Evolutionary conservation across 2,113 vertebrate species (phyloP).

Genomic region (Semnornis frantzii): DNA sequence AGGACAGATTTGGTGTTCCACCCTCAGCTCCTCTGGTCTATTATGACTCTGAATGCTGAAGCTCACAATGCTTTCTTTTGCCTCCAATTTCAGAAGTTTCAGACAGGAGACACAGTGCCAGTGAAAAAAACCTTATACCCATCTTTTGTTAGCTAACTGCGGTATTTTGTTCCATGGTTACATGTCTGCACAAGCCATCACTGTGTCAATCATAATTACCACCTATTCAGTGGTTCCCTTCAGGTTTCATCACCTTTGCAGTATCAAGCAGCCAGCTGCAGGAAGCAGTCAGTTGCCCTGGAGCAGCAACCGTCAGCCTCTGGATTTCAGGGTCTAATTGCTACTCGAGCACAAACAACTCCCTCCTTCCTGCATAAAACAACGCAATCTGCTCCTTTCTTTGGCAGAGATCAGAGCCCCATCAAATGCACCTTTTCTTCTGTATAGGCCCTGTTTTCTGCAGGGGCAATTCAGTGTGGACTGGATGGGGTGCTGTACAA

Average conservation of each 20-base stretch:
- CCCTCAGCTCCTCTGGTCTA: conserved; percentile 60
- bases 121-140: conserved; percentile 48
- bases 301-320: conserved; percentile 72
- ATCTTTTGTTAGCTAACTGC: conserved; percentile 77
- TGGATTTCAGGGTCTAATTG: conserved; percentile 74
- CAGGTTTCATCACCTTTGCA: conserved; percentile 77
- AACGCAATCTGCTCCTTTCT: not conserved
- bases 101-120: conserved; percentile 66
- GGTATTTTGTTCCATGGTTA: conserved; percentile 69
- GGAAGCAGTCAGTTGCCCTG: conserved; percentile 70
- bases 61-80: conserved; percentile 49
- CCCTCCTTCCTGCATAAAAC: not conserved
- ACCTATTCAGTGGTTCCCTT: conserved; percentile 77
- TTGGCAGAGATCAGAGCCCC: conserved; percentile 28
- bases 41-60: conserved; percentile 60
- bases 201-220: conserved; percentile 83
- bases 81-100: conserved; percentile 75
- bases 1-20: conserved; percentile 65
- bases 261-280: conserved; percentile 76
- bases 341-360: conserved; percentile 59
- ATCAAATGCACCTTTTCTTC: conserved; percentile 13
- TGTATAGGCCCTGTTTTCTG: not conserved
- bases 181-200: conserved; percentile 75
- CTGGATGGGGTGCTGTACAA: not conserved
- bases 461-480: not conserved